These are phyloP conservation scores for Platycheirus rosarum DNA, from an alignment of 2,888 invertebrate genomes.

Conservation along the genomic window DNA sequence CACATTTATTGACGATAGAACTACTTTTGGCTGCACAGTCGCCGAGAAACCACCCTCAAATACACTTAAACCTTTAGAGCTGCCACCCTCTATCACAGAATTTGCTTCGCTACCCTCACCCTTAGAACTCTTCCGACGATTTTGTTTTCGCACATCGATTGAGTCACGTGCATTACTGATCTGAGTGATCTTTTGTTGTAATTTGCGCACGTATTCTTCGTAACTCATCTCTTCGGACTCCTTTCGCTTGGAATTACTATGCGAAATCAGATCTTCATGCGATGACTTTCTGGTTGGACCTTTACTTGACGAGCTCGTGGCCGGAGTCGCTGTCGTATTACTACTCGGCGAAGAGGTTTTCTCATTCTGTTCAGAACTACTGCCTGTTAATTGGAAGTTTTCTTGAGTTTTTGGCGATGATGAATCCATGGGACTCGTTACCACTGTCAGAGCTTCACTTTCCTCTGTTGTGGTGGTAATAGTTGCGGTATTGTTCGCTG, in stretches of 20 bases:
- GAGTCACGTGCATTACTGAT: conserved; percentile 88
- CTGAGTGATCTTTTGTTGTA: conserved; percentile 87
- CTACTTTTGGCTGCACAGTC: conserved; percentile 53
- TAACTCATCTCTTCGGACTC: conserved; percentile 83
- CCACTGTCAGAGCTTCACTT: conserved; percentile 84
- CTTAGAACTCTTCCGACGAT: conserved; percentile 84
- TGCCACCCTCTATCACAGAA: conserved; percentile 79
- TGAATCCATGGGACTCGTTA: conserved; percentile 83
- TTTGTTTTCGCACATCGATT: conserved; percentile 85
- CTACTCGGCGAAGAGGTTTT: conserved; percentile 79
- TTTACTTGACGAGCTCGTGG: conserved; percentile 76
- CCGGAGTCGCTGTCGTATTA: conserved; percentile 79
- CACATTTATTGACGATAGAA: conserved; percentile 50
- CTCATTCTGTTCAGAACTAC: conserved; percentile 66
- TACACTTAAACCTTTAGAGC: conserved; percentile 52
- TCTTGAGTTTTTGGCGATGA: conserved; percentile 78
- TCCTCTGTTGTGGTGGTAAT: conserved; percentile 85
- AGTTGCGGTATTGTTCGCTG: conserved; percentile 66
- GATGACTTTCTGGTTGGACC: conserved; percentile 75
- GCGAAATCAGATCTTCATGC: conserved; percentile 75
- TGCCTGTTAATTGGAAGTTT: conserved; percentile 75
- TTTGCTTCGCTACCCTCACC: conserved; percentile 78
- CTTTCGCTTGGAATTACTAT: conserved; percentile 74
- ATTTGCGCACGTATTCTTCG: conserved; percentile 86
- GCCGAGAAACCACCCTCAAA: conserved; percentile 55